Conservation (phyloP, 2,113 vertebrate species). For the Deroptyus accipitrinus region DNA sequence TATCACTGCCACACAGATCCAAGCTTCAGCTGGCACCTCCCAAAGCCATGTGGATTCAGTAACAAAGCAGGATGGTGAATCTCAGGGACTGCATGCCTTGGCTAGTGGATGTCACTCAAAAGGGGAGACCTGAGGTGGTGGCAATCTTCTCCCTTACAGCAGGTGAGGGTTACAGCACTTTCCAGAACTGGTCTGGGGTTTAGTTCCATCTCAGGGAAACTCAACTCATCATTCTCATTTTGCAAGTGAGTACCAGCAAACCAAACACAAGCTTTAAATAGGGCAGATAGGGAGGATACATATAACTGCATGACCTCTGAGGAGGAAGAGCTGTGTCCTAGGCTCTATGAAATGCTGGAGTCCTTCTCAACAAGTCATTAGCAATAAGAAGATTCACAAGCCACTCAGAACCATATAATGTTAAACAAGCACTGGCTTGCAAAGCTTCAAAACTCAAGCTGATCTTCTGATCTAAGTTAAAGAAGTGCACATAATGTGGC, state of each 20-base stretch:
- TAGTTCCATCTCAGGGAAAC: neutral
- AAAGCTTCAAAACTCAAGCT: neutral
- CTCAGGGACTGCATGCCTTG: neutral
- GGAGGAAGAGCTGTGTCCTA: neutral
- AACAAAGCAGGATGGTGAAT: accelerated
- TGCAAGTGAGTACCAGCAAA: neutral
- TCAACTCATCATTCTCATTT: neutral
- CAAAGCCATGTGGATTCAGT: accelerated
- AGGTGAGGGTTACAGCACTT: neutral
- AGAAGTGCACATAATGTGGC: neutral
- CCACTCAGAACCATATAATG: neutral
- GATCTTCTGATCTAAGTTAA: neutral
- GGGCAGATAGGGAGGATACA: neutral
- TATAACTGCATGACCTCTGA: neutral
- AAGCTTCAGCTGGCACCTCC: neutral
- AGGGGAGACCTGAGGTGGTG: neutral
- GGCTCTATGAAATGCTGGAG: neutral
- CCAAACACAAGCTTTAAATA: neutral
- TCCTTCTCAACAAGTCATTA: neutral
- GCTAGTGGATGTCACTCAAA: neutral
- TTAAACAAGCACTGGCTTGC: neutral
- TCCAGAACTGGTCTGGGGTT: neutral
- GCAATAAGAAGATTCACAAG: accelerated
- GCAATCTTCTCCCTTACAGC: neutral
- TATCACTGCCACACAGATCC: neutral